phyloP scores from a whole-genome alignment of 2,888 invertebrate genomes.

The Neoscelio sp. region DNA sequence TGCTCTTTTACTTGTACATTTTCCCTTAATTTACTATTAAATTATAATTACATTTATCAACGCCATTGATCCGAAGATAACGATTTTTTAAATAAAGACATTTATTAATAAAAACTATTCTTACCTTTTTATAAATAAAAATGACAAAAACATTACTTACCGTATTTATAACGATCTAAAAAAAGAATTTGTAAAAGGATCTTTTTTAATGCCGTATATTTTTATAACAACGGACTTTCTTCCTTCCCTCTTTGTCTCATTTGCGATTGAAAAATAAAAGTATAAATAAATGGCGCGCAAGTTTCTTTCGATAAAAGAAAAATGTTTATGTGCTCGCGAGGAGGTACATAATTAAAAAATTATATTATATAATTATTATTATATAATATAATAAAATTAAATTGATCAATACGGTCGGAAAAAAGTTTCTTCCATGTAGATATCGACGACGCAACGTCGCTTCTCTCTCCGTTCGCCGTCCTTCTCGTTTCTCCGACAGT shows the following conservation, averaged over 20 bases:
- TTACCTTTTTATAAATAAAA: conserved; percentile 50
- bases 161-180: conserved; percentile 13
- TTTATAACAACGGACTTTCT: neutral
- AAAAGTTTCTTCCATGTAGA: conserved; percentile 40
- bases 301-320: conserved; percentile 25
- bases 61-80: too few relatives aligned
- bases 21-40: too few relatives aligned
- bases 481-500: conserved; percentile 55
- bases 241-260: neutral
- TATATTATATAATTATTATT: conserved; percentile 37
- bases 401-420: conserved; percentile 53
- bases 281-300: conserved; percentile 42
- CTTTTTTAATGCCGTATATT: conserved; percentile 16
- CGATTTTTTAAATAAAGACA: conserved; percentile 40
- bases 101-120: conserved; percentile 49
- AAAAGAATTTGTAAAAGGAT: conserved; percentile 23
- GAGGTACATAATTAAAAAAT: conserved; percentile 33
- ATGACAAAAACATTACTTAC: neutral
- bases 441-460: conserved; percentile 46
- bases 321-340: conserved; percentile 12
- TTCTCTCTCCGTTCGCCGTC: conserved; percentile 45
- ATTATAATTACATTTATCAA: too few relatives aligned
- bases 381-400: conserved; percentile 59
- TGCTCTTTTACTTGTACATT: too few relatives aligned
- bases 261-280: conserved; percentile 10